Evolutionary conservation across 92 coral and sea anemone genomes (phyloP).

Genomic region (Plumapathes pennacea): DNA sequence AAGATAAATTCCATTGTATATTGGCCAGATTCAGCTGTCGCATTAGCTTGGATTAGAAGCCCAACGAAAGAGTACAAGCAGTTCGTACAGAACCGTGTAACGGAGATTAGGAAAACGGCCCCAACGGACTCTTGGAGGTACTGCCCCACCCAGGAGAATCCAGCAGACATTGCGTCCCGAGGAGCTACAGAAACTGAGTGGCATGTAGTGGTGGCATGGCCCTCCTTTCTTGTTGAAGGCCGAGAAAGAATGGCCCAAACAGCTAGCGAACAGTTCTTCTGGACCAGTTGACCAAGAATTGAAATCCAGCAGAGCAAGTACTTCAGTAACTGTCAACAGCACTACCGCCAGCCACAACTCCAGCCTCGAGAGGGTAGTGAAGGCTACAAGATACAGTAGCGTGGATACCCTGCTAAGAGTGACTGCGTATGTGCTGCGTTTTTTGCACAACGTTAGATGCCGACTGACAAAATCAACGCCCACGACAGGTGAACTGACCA

Average conservation of each 20-base stretch:
- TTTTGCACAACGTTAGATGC: conserved; percentile 17
- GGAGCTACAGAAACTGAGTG: conserved; percentile 36
- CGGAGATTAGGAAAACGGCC: conserved; percentile 38
- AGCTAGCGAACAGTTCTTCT: no score
- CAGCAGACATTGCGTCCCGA: conserved; percentile 51
- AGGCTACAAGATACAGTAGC: no score
- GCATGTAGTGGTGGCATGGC: conserved; percentile 56
- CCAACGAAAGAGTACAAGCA: conserved; percentile 40
- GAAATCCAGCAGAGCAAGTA: no score
- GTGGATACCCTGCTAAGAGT: conserved; percentile 25
- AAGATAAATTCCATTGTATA: conserved; percentile 13
- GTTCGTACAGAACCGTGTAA: conserved; percentile 44
- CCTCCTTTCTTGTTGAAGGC: no score
- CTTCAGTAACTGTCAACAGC: no score
- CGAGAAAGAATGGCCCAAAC: no score
- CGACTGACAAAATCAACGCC: not conserved
- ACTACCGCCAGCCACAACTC: no score
- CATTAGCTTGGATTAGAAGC: conserved; percentile 39
- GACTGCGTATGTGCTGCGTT: conserved; percentile 18
- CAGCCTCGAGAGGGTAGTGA: no score
- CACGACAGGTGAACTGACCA: no score
- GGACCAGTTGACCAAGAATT: no score
- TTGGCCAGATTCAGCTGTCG: conserved; percentile 48
- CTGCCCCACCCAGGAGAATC: conserved; percentile 43
- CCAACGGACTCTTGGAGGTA: conserved; percentile 22